Evolutionary conservation across 1,140 invertebrate genomes (phyloP), one percentile per base, ranked within the genome.

Genomic region (Berghia stephanieae): DNA sequence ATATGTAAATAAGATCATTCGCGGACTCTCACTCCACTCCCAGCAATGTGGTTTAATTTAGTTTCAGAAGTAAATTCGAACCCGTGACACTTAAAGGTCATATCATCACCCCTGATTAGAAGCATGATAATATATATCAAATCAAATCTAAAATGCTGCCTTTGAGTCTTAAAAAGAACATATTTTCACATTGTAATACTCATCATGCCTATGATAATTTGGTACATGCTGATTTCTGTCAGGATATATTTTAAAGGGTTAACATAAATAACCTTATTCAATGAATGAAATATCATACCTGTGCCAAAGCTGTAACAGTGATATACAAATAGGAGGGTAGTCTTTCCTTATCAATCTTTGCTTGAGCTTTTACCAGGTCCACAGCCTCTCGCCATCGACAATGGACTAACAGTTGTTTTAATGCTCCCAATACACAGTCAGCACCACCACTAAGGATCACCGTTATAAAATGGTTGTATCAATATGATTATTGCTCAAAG

Each of bases 321-420:
- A 76, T 76, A 36, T 76, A 44, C n/a, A 76, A 42, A n/a, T 67
- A 76, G 5, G 74, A 3, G 10, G 74, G 57, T n/a, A 75, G 27
- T 31, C 31, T 49, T 36, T 75, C 72, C 16, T 63, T 27, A 8
- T 57, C n/a, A n/a, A n/a, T 46, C 5, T 16, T 10, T 2, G 55
- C 3, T n/a, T 75, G 34, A 1, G 31, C 52, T 36, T 68, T 67
- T 36, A 76, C 16, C 43, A 68, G n/a, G 13, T 44, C 63, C 31
- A 76, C 63, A 38, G 74, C 74, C 43, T 76, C 63, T 40, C 60
- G 46, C 69, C 69, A 71, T 16, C 43, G 69, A 5, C 34, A 4
- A 46, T 71, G 69, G 10, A 8, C n/a, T 4, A 71, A n/a, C 13
- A 44, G 27, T 5, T 46, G 13, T 43, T 71, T 71, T 21, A 71